Conservation (phyloP, 2,888 invertebrate species). For the Drosophila hamatofila region DNA sequence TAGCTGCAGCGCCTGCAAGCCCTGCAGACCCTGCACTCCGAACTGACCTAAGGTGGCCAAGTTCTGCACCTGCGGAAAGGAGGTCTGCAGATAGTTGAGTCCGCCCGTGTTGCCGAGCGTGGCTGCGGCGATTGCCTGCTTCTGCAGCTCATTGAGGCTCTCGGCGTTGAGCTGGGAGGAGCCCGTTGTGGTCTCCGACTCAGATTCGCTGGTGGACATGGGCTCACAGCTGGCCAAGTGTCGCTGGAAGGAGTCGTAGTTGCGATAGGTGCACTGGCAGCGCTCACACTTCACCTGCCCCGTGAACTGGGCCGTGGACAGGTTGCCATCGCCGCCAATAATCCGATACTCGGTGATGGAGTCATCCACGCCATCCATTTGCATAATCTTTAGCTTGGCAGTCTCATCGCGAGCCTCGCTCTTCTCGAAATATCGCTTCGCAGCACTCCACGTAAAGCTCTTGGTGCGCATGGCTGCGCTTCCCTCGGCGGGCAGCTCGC, state of each 20-base stretch:
- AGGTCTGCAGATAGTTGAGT: constrained; percentile 78
- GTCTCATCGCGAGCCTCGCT: constrained; percentile 60
- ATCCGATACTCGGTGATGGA: constrained; percentile 86
- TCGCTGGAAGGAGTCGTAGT: constrained; percentile 92
- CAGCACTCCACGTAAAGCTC: constrained; percentile 84
- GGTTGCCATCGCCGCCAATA: constrained; percentile 84
- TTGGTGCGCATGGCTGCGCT: constrained; percentile 70
- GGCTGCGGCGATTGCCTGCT: constrained; percentile 70
- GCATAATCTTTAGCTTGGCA: constrained; percentile 86
- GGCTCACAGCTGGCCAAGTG: constrained; percentile 92
- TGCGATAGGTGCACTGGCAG: constrained; percentile 94
- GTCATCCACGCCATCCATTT: constrained; percentile 90
- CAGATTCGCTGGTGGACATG: constrained; percentile 92
- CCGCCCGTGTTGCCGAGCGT: constrained; percentile 53
- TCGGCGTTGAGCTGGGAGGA: constrained; percentile 60
- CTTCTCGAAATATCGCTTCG: constrained; percentile 80
- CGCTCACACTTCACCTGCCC: constrained; percentile 92
- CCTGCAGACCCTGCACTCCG: constrained; percentile 62
- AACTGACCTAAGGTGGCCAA: constrained; percentile 68
- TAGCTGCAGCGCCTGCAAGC: constrained; percentile 72
- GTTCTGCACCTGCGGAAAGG: constrained; percentile 75
- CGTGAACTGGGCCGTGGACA: constrained; percentile 83
- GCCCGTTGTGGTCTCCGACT: constrained; percentile 88
- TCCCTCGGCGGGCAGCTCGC: constrained; percentile 76
- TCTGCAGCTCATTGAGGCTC: constrained; percentile 77